Percentiles rank a stretch among this genome's conserved stretches.
phyloP scores from a whole-genome alignment of 1,140 invertebrate species.

The Rhagoletis pomonella region DNA sequence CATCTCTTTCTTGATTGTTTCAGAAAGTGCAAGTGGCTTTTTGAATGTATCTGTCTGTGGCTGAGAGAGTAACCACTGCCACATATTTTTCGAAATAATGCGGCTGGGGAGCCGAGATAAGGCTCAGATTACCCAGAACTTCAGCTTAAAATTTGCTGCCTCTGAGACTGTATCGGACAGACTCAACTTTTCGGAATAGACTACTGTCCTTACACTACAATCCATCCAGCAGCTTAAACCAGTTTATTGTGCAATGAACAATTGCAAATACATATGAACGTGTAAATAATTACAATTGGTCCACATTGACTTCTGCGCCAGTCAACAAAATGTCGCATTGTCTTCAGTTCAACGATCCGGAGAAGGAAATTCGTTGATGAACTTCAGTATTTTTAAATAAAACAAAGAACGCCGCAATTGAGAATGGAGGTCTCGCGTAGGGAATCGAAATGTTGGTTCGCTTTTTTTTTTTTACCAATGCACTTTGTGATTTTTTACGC shows the following conservation, averaged over 20 bases:
- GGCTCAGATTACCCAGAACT: too few species aligned
- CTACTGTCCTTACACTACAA: too few species aligned
- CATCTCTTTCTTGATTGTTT: too few species aligned
- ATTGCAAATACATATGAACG: background rate
- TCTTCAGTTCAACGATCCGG: constrained; percentile 10
- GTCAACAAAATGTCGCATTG: background rate
- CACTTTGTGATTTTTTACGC: background rate
- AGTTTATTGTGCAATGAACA: constrained; percentile 20
- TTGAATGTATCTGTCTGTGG: too few species aligned
- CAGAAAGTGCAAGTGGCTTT: too few species aligned
- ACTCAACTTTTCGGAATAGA: too few species aligned
- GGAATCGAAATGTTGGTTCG: background rate
- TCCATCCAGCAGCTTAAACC: too few species aligned
- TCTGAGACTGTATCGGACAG: too few species aligned
- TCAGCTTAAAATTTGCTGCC: too few species aligned
- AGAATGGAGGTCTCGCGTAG: background rate
- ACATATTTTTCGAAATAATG: too few species aligned
- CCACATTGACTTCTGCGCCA: background rate
- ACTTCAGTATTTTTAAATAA: background rate
- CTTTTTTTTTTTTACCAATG: background rate
- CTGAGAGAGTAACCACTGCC: too few species aligned
- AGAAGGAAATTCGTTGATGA: background rate
- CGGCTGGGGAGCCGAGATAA: too few species aligned
- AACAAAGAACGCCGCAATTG: background rate
- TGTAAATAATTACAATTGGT: background rate